These are phyloP conservation scores for Apamea crenata DNA, from an alignment of 2,888 invertebrate species.

Conservation along the genomic window DNA sequence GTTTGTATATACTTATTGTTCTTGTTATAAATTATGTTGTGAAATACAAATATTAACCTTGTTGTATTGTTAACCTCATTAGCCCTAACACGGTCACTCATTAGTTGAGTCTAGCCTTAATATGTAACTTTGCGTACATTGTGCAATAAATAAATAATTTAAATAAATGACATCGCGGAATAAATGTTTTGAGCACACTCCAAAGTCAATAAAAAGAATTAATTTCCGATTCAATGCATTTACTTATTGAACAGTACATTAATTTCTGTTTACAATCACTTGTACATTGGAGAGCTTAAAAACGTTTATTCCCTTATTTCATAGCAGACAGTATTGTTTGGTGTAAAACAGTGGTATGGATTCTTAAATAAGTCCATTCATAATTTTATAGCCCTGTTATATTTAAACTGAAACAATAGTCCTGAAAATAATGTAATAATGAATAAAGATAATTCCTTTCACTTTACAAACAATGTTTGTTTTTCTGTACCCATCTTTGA, in stretches of 20 bases:
- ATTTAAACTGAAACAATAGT: constrained; percentile 23
- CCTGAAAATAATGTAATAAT: constrained; percentile 17
- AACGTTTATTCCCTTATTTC: constrained; percentile 39
- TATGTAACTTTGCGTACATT: not conserved
- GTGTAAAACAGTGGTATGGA: constrained; percentile 3
- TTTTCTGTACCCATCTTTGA: not conserved
- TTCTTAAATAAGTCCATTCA: constrained; percentile 3
- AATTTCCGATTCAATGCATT: constrained; percentile 22
- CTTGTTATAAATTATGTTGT: not conserved
- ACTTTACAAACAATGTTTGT: not conserved
- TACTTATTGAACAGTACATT: constrained; percentile 25
- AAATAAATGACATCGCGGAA: not conserved
- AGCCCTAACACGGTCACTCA: not conserved
- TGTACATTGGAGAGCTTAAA: constrained; percentile 1
- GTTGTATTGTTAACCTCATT: not conserved
- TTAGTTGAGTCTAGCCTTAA: not conserved
- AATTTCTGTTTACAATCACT: constrained; percentile 23
- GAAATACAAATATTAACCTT: not conserved
- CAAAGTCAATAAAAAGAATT: not conserved
- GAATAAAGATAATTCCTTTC: not conserved
- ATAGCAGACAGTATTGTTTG: constrained; percentile 17
- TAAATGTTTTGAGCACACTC: not conserved
- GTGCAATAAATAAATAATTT: not conserved
- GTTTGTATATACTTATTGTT: not conserved
- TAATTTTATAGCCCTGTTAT: constrained; percentile 29